phyloP scores from a whole-genome alignment of 2,113 vertebrate species.

The Rhadina sibilatrix region DNA sequence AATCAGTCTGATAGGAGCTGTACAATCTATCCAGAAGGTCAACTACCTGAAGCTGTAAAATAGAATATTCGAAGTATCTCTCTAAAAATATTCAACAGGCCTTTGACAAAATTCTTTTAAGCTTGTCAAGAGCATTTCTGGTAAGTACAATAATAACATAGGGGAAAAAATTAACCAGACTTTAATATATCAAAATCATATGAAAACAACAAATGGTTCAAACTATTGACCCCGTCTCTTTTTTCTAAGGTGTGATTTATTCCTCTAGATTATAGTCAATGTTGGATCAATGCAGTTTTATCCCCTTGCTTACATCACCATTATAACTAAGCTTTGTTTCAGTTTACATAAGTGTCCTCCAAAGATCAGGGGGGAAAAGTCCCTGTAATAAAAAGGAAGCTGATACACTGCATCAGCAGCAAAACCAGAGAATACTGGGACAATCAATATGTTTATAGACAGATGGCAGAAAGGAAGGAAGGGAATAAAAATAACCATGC shows the following conservation, averaged over 20 bases:
- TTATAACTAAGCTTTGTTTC: constrained; percentile 13
- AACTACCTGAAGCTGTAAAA: background rate
- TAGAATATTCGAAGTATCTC: background rate
- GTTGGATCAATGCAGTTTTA: background rate
- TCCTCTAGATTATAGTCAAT: background rate
- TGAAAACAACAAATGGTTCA: background rate
- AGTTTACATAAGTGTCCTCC: background rate
- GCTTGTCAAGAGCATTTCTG: background rate
- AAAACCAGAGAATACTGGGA: background rate
- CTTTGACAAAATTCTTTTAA: background rate
- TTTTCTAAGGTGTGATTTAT: constrained; percentile 7
- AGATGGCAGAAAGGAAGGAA: constrained; percentile 15
- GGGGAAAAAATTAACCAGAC: background rate
- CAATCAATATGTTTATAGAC: constrained; percentile 25
- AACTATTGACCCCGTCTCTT: background rate
- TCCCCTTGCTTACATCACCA: background rate
- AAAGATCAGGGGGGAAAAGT: background rate
- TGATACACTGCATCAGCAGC: background rate
- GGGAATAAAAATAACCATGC: constrained; percentile 24
- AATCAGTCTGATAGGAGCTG: background rate
- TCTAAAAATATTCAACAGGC: background rate
- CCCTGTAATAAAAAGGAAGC: background rate
- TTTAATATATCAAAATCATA: background rate
- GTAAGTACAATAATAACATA: background rate
- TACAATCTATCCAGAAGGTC: background rate